Evolutionary conservation across 2,888 invertebrate genomes (phyloP).

Genomic region (Himalopsyche tibetana): DNA sequence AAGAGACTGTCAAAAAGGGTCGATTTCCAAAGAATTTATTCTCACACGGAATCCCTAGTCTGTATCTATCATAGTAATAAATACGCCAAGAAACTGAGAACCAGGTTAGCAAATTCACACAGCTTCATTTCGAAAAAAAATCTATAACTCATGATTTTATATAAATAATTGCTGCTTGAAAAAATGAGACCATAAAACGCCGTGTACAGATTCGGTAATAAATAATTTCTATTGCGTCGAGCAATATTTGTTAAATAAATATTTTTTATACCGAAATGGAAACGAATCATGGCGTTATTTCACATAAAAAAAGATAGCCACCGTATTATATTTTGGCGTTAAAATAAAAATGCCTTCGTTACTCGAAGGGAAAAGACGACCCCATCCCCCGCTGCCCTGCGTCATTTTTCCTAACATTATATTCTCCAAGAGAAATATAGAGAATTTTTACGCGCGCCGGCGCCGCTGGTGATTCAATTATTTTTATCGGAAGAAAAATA

Average conservation of each 20-base stretch:
- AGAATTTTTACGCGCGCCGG: slow-evolving; percentile 49
- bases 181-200: background rate
- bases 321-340: slow-evolving; percentile 41
- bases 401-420: slow-evolving; percentile 31
- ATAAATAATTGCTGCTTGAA: too few species aligned
- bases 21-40: too few species aligned
- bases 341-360: slow-evolving; percentile 31
- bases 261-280: background rate
- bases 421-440: slow-evolving; percentile 45
- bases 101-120: too few species aligned
- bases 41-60: too few species aligned
- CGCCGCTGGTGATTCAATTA: slow-evolving; percentile 59
- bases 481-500: slow-evolving; percentile 58
- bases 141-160: too few species aligned
- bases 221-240: background rate
- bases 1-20: too few species aligned
- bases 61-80: too few species aligned
- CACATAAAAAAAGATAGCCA: slow-evolving; percentile 36
- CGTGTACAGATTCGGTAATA: slow-evolving; percentile 6
- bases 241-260: background rate
- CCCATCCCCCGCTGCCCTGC: background rate
- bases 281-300: slow-evolving; percentile 18
- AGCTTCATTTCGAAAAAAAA: too few species aligned
- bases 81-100: too few species aligned
- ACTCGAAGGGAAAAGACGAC: background rate